Percentiles rank a stretch among this genome's conserved stretches.
These are phyloP conservation scores for Xenopus laevis DNA, from an alignment of 2,113 vertebrate genomes.

Conservation along the genomic window DNA sequence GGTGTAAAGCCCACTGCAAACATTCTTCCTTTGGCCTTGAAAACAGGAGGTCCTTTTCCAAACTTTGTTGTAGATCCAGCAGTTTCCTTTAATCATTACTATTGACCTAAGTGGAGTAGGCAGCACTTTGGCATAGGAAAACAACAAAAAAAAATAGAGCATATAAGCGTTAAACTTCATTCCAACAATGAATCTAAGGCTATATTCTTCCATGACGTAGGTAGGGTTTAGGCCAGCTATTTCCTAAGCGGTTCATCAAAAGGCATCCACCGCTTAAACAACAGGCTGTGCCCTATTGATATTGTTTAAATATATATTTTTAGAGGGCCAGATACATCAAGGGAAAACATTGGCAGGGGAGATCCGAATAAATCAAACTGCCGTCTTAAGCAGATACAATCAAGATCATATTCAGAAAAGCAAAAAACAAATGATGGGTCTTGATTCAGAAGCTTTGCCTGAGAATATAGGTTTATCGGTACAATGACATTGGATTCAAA, in stretches of 20 bases:
- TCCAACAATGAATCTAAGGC: slow-evolving; percentile 35
- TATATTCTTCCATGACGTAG: slow-evolving; percentile 45
- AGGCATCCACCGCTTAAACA: slow-evolving; percentile 35
- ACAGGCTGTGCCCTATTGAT: slow-evolving; percentile 41
- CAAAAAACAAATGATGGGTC: slow-evolving; percentile 33
- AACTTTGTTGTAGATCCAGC: slow-evolving; percentile 42
- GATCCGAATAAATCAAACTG: slow-evolving; percentile 30
- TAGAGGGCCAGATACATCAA: slow-evolving; percentile 39
- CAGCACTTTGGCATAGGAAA: slow-evolving; percentile 21
- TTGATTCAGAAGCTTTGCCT: slow-evolving; percentile 7
- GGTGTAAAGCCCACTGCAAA: slow-evolving; percentile 23
- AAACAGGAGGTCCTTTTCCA: slow-evolving; percentile 32
- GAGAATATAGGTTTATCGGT: not conserved
- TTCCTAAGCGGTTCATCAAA: slow-evolving; percentile 29
- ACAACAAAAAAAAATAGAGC: slow-evolving; percentile 20
- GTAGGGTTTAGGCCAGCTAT: slow-evolving; percentile 19
- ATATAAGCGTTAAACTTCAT: slow-evolving; percentile 18
- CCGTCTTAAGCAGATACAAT: slow-evolving; percentile 29
- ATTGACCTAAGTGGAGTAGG: slow-evolving; percentile 39
- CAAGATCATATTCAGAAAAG: slow-evolving; percentile 20
- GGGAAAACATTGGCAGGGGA: slow-evolving; percentile 33
- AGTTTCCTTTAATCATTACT: slow-evolving; percentile 40
- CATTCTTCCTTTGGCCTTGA: slow-evolving; percentile 29
- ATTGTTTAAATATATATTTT: slow-evolving; percentile 44
- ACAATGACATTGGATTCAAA: not conserved